These are phyloP conservation scores for Nephrotoma guestfalica DNA, from an alignment of 2,888 invertebrate genomes.

Conservation along the genomic window DNA sequence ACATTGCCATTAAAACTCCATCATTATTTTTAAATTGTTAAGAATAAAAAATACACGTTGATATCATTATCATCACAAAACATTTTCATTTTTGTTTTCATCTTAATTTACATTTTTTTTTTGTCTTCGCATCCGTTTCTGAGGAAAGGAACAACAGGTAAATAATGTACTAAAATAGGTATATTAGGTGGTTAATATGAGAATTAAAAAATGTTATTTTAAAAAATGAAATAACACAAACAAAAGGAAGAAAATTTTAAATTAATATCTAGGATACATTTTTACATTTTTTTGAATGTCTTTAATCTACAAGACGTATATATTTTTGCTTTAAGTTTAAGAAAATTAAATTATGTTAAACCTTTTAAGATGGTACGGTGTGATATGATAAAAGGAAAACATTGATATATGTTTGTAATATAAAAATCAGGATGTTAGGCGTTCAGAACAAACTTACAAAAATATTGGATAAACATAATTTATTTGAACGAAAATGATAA, in stretches of 20 bases:
- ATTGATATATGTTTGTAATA: too few relatives aligned
- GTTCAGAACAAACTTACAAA: too few relatives aligned
- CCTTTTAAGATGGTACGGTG: background rate
- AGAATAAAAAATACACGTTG: background rate
- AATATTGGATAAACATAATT: too few relatives aligned
- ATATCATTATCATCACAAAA: background rate
- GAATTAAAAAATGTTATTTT: background rate
- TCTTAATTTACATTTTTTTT: background rate
- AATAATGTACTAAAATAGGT: background rate
- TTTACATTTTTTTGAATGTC: background rate
- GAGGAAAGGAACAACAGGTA: background rate
- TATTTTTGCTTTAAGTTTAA: background rate
- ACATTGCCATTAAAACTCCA: background rate
- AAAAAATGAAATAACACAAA: too few relatives aligned
- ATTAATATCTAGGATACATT: background rate
- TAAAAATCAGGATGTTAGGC: too few relatives aligned
- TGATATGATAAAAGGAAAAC: background rate
- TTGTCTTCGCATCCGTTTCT: background rate
- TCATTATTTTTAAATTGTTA: background rate
- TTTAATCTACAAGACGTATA: background rate
- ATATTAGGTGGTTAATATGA: background rate
- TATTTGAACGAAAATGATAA: too few relatives aligned
- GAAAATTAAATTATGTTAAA: background rate
- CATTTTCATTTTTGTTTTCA: background rate
- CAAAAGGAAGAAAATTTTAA: background rate